Evolutionary conservation across 1,140 invertebrate species (phyloP).

Genomic region (Zaprionus ornatus): DNA sequence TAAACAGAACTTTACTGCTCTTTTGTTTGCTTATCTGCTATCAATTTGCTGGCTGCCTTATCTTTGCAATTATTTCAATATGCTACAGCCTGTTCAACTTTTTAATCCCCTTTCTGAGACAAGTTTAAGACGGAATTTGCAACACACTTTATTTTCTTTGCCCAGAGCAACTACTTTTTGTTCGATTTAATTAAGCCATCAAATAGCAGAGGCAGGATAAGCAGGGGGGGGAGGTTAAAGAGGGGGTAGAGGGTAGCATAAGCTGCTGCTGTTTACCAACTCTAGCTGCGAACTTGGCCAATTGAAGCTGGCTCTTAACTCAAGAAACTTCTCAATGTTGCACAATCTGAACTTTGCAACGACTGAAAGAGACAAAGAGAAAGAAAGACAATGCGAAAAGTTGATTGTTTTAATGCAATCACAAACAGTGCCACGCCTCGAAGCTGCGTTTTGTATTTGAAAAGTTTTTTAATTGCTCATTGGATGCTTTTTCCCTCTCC

Average conservation of each 20-base stretch:
- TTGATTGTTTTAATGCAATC: slow-evolving; percentile 40
- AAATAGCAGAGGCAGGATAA: not conserved
- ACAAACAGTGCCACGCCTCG: slow-evolving; percentile 28
- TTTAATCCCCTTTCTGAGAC: not conserved
- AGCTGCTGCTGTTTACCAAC: slow-evolving; percentile 11
- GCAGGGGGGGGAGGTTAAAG: too few relatives aligned
- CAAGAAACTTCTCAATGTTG: slow-evolving; percentile 39
- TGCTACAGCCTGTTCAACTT: not conserved
- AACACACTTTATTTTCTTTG: not conserved
- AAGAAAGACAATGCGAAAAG: slow-evolving; percentile 10
- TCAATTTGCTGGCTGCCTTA: not conserved
- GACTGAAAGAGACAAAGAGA: not conserved
- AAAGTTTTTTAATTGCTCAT: slow-evolving; percentile 73
- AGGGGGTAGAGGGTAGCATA: not conserved
- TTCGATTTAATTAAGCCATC: slow-evolving; percentile 32
- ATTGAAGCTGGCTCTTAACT: slow-evolving; percentile 17
- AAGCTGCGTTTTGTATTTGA: slow-evolving; percentile 33
- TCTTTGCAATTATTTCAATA: not conserved
- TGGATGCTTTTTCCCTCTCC: slow-evolving; percentile 34
- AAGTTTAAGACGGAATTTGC: not conserved
- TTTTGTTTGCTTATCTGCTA: not conserved
- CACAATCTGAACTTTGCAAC: slow-evolving; percentile 42
- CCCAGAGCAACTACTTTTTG: slow-evolving; percentile 2
- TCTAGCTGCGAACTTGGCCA: slow-evolving; percentile 22
- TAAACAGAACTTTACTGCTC: not conserved